Conservation (phyloP, 37 sponge, comb jelly and placozoan species). For the Ephydatia muelleri region DNA sequence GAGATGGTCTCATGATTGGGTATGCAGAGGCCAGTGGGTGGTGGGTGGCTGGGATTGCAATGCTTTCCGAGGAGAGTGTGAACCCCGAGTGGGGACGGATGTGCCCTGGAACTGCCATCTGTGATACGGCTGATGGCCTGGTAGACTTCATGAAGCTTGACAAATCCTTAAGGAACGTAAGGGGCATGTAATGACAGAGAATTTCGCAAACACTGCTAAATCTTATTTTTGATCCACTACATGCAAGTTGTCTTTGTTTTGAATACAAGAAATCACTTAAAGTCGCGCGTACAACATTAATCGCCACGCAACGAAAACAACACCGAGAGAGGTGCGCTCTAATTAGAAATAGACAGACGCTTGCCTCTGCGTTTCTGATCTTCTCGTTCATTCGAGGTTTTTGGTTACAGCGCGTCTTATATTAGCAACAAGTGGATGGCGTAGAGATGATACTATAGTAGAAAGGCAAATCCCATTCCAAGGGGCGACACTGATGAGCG, state of each 20-base stretch:
- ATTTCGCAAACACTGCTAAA: background rate
- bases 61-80: too few species aligned
- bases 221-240: too few species aligned
- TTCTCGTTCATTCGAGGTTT: constrained; percentile 56
- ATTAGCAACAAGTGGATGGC: background rate
- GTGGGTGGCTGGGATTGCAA: background rate
- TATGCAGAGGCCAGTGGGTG: background rate
- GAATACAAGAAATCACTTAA: background rate
- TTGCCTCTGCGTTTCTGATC: constrained; percentile 53
- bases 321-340: constrained; percentile 30
- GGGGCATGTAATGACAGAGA: background rate
- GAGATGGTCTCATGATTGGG: background rate
- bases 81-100: too few species aligned
- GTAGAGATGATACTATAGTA: background rate
- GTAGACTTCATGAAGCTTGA: background rate
- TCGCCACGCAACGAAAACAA: constrained; percentile 12
- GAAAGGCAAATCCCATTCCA: background rate
- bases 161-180: background rate
- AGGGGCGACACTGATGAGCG: background rate
- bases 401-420: background rate
- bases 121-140: background rate
- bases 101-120: background rate
- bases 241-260: background rate
- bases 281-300: background rate
- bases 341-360: constrained; percentile 50